phyloP scores from a whole-genome alignment of 2,888 invertebrate genomes.

The Nomada fucata region DNA sequence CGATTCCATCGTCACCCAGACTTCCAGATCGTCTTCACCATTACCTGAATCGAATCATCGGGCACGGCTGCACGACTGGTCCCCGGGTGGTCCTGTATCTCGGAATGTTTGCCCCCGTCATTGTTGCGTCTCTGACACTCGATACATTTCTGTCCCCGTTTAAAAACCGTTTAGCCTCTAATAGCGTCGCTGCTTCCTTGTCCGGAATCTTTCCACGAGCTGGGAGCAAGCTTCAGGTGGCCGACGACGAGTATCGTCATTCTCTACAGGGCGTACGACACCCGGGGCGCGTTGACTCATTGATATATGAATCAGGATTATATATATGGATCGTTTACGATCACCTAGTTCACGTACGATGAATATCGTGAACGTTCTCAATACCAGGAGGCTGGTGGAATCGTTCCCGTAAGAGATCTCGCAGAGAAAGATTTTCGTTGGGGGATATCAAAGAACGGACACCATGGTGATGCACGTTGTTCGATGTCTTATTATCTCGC shows the following conservation, averaged over 20 bases:
- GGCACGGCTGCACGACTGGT: slow-evolving; percentile 19
- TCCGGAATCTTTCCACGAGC: background rate
- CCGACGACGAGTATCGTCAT: slow-evolving; percentile 37
- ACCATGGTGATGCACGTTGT: too few species aligned
- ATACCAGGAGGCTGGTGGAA: slow-evolving; percentile 4
- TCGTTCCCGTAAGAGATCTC: slow-evolving; percentile 34
- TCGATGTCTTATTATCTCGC: too few species aligned
- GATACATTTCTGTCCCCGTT: slow-evolving; percentile 71
- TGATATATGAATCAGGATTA: slow-evolving; percentile 73
- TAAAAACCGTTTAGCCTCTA: slow-evolving; percentile 79
- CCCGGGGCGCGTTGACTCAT: slow-evolving; percentile 80
- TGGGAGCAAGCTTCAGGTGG: slow-evolving; percentile 44
- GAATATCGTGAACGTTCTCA: slow-evolving; percentile 32
- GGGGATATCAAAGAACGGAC: too few species aligned
- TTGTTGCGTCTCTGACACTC: slow-evolving; percentile 77
- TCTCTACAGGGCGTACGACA: slow-evolving; percentile 58
- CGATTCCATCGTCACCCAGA: background rate
- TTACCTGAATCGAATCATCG: slow-evolving; percentile 13
- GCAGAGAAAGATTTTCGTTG: slow-evolving; percentile 43
- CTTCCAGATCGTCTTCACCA: background rate
- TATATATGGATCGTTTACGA: slow-evolving; percentile 62
- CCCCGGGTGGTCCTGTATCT: slow-evolving; percentile 76
- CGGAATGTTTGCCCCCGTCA: slow-evolving; percentile 77
- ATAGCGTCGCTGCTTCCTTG: slow-evolving; percentile 62
- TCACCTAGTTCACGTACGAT: slow-evolving; percentile 20